Conservation (phyloP, 1,140 invertebrate species). For the Drusus annulatus region DNA sequence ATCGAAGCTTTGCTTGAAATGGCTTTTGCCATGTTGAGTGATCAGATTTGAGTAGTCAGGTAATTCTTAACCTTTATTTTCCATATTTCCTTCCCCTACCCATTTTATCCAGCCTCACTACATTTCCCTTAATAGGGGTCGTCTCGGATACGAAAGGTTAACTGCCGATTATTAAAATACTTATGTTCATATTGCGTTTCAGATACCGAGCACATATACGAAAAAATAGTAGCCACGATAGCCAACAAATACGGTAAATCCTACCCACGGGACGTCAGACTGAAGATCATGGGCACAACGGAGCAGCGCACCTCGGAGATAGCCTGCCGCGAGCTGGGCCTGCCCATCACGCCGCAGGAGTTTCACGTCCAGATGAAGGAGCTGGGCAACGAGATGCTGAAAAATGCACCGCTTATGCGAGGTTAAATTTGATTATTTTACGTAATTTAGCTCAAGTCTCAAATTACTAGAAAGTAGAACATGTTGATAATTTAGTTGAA, state of each 20-base stretch:
- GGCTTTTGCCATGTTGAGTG: too few species aligned
- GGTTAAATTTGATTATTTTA: conserved; percentile 64
- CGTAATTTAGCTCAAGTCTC: too few species aligned
- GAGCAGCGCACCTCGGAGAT: conserved; percentile 81
- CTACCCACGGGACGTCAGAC: conserved; percentile 82
- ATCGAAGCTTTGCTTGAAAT: too few species aligned
- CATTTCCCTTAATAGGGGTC: too few species aligned
- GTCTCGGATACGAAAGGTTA: too few species aligned
- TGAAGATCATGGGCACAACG: conserved; percentile 82
- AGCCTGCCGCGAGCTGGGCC: conserved; percentile 79
- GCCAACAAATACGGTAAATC: conserved; percentile 79
- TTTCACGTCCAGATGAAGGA: conserved; percentile 75
- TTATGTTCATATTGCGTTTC: conserved; percentile 32
- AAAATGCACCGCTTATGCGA: conserved; percentile 73
- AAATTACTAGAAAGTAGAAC: too few species aligned
- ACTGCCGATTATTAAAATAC: too few species aligned
- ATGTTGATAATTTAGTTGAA: too few species aligned
- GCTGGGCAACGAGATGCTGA: conserved; percentile 72
- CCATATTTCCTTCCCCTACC: too few species aligned
- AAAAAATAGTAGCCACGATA: conserved; percentile 75
- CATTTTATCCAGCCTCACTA: too few species aligned
- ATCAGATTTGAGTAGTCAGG: too few species aligned
- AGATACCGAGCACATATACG: conserved; percentile 78
- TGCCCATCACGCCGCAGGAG: conserved; percentile 81
- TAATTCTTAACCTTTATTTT: too few species aligned